phyloP scores from a whole-genome alignment of 1,140 invertebrate species.

The Gonatopus flavifemur region DNA sequence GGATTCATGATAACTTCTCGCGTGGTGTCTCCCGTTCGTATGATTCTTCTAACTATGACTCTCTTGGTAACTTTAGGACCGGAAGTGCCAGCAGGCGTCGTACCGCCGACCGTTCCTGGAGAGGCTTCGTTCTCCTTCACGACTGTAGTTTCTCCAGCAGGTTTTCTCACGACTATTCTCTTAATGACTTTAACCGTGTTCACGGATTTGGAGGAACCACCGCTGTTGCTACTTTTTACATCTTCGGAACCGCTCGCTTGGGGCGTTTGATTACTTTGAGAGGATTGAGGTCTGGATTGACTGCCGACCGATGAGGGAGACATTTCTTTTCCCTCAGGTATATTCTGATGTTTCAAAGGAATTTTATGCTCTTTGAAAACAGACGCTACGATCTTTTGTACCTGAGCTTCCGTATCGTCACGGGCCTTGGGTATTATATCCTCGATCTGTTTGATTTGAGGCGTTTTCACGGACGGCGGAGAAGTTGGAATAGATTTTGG shows the following conservation, averaged over 20 bases:
- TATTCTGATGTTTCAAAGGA: conserved; percentile 44
- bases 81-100: conserved; percentile 2
- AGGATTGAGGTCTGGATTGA: conserved; percentile 3
- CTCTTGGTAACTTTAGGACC: conserved; percentile 46
- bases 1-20: conserved; percentile 55
- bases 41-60: conserved; percentile 53
- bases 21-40: conserved; percentile 52
- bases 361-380: conserved; percentile 57
- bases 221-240: conserved; percentile 32
- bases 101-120: conserved; percentile 1
- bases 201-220: conserved; percentile 27
- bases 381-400: conserved; percentile 55
- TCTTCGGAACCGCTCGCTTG: conserved; percentile 40
- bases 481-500: conserved; percentile 9
- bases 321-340: conserved; percentile 24
- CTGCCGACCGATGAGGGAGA: conserved; percentile 2
- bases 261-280: conserved; percentile 9
- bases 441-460: conserved; percentile 18
- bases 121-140: conserved; percentile 31
- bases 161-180: conserved; percentile 49
- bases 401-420: conserved; percentile 54
- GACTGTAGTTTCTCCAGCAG: conserved; percentile 18
- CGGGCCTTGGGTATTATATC: conserved; percentile 33
- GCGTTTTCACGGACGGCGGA: conserved; percentile 24
- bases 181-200: conserved; percentile 55